Base-by-base conservation (phyloP, 2,113 vertebrate species). In the Myodes glareolus region DNA sequence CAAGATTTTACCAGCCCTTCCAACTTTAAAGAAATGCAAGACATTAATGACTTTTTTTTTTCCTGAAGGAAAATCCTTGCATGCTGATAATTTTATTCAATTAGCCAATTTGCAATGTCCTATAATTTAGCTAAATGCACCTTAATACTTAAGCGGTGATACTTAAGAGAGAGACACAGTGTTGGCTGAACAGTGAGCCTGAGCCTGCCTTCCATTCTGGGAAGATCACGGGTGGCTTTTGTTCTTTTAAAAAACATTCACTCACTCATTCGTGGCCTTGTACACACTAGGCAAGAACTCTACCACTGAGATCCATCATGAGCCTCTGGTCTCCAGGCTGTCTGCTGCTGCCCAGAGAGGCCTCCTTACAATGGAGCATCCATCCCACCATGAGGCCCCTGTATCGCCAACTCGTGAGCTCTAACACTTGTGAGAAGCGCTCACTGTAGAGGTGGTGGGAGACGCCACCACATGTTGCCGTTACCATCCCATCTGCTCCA, bases 11-110 rank as follows among this genome's bases (percentile, higher is more conserved):
- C 88, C 68, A n/a, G 21, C 76, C 61, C 63, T 73, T 84, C 47
- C 21, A 75, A 72, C 42, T 67, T 88, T 94, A 81, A 73, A 91
- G 90, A 92, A 61, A 58, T 58, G 10, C 55, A 89, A 94, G 52
- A 84, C 16, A 75, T 84, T 27, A 82, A 27, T 50, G 61, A 9
- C 7, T 70, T 70, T 55, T 12, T 47, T 47, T 86, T 72, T 88
- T 80, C 55, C 58, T 50, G 23, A 47, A 85, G 36, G 25, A 81
- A 76, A 80, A 70, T 10, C 67, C 93, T 78, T 85, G 31, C 84
- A n/a, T 16, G 16, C 70, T 33, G 36, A 55, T 70, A 91, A 58
- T 47, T 27, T 50, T 94, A 85, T 84, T 92, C 29, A 87, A 31
- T 78, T 47, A 76, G 68, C 42, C 47, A 25, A 17, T 67, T 42